These are phyloP conservation scores for Scalopus aquaticus DNA, from an alignment of 2,113 vertebrate genomes.

Conservation along the genomic window DNA sequence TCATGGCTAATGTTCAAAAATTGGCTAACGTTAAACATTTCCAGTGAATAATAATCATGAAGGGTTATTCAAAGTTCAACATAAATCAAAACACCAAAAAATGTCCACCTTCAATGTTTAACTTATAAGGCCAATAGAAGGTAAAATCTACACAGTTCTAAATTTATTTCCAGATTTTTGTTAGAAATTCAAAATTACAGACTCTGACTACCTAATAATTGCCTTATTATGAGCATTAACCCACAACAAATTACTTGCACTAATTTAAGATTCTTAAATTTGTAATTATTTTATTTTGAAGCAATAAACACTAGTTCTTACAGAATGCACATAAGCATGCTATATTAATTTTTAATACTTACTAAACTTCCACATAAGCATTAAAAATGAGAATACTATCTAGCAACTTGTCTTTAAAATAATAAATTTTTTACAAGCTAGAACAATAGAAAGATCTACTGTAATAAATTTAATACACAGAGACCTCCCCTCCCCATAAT, in stretches of 20 bases:
- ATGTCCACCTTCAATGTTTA: slow-evolving; percentile 65
- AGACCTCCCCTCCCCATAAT: background rate
- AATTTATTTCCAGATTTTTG: slow-evolving; percentile 62
- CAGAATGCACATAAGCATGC: background rate
- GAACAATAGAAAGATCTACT: slow-evolving; percentile 25
- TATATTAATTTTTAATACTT: slow-evolving; percentile 58
- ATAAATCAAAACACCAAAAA: slow-evolving; percentile 78
- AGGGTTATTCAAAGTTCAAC: slow-evolving; percentile 75
- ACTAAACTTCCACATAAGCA: slow-evolving; percentile 40
- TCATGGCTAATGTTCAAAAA: slow-evolving; percentile 72
- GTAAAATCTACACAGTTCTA: slow-evolving; percentile 63
- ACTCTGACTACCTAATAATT: slow-evolving; percentile 41
- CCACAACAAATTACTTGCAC: slow-evolving; percentile 45
- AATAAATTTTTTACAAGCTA: background rate
- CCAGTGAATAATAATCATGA: slow-evolving; percentile 73
- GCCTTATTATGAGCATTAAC: slow-evolving; percentile 42
- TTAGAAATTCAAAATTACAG: slow-evolving; percentile 62
- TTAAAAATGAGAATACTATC: slow-evolving; percentile 47
- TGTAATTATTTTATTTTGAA: slow-evolving; percentile 45
- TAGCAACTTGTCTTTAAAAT: slow-evolving; percentile 21
- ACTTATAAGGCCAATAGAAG: slow-evolving; percentile 77
- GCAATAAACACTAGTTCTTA: slow-evolving; percentile 36
- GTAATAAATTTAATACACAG: background rate
- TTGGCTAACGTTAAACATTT: slow-evolving; percentile 74
- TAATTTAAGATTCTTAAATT: slow-evolving; percentile 37